Evolutionary conservation across 2,797 vertebrate genomes (phyloP).

Genomic region (Anguilla anguilla): DNA sequence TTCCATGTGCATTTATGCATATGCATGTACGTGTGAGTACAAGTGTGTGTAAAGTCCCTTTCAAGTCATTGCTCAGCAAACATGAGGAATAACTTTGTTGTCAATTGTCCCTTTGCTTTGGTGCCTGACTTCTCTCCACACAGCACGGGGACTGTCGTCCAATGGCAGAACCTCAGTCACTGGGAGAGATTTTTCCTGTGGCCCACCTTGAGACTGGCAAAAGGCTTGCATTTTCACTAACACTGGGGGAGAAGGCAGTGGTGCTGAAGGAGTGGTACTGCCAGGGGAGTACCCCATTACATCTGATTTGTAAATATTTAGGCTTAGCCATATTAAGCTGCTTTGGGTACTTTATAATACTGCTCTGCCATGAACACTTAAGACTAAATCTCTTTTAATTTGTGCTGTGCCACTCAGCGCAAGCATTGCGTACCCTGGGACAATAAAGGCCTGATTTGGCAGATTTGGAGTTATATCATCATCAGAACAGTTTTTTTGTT

Average conservation of each 20-base stretch:
- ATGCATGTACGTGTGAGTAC: background rate
- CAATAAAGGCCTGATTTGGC: conserved; percentile 69
- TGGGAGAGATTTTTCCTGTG: background rate
- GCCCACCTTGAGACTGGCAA: background rate
- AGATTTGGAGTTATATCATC: conserved; percentile 56
- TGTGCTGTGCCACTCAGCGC: conserved; percentile 79
- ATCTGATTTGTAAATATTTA: conserved; percentile 85
- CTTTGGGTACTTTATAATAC: conserved; percentile 87
- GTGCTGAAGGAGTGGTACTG: conserved; percentile 70
- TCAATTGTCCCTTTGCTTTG: conserved; percentile 26
- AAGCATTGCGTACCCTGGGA: conserved; percentile 72
- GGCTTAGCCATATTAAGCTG: conserved; percentile 83
- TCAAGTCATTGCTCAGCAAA: conserved; percentile 34
- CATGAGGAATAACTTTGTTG: conserved; percentile 29
- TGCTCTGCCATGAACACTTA: conserved; percentile 81
- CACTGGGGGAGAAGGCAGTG: conserved; percentile 37
- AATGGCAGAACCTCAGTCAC: background rate
- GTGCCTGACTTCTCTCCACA: background rate
- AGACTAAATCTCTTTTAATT: conserved; percentile 85
- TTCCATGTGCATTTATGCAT: background rate
- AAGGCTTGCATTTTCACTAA: conserved; percentile 54
- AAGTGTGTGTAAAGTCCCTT: background rate
- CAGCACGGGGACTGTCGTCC: background rate
- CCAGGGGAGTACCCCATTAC: conserved; percentile 77
- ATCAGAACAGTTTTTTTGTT: conserved; percentile 47